Base-by-base conservation (phyloP, 2,113 vertebrate species). In the Tauraco erythrolophus region DNA sequence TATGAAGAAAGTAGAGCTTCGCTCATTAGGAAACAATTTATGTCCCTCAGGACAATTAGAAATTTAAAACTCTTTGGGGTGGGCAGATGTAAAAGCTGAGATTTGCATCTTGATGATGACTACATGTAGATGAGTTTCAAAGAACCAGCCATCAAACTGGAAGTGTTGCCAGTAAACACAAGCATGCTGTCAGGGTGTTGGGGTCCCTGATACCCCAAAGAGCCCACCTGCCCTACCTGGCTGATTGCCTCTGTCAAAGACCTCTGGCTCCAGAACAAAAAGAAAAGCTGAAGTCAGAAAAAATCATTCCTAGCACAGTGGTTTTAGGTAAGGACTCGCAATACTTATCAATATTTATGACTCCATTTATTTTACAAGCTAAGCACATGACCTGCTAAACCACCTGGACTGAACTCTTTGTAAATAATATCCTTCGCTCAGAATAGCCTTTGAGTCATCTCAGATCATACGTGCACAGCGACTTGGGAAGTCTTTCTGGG, bases 131-230 rank as follows among this genome's bases (percentile, higher is more conserved):
- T 60, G 45, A 50, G 46, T 76, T 84, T 71, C 62, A 61, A 65
- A 65, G 62, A 77, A 46, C 21, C 62, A 88, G 10, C 15, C 19
- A 64, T 16, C 37, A 57, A 33, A 25, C 35, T 17, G 10, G 45
- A 50, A 58, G 50, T 37, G 45, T 6, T 69, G 43, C 18, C 37
- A 27, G n/a, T 25, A 53, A 89, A 31, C 19, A 62, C 25, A 74
- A 75, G 17, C 16, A 24, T 14, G 2, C 10, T 14, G 37, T 28
- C 50, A 50, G 27, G 2, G 7, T 50, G 19, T 35, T 0, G 2
- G 50, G 51, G 57, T 70, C 41, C 35, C 35, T 33, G 57, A 10
- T 46, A 88, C 22, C 46, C 46, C 39, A 35, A 61, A 43, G 10
- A 82, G 17, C 58, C 25, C 30, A 7, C 28, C 33, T 18, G 48